Evolutionary conservation across 2,888 invertebrate species (phyloP).

Genomic region (Zonitis immaculata): DNA sequence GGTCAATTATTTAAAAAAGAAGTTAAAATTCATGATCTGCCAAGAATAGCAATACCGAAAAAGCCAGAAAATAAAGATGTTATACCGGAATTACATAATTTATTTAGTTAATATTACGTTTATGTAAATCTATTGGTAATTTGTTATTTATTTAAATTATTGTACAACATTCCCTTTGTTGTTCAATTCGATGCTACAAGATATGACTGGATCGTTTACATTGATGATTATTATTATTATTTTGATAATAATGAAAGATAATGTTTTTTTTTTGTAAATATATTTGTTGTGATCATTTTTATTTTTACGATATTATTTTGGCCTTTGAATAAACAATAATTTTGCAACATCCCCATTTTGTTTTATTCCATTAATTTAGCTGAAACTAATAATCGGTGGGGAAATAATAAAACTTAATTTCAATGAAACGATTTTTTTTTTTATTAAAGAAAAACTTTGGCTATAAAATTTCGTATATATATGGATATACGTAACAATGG

Average conservation of each 20-base stretch:
- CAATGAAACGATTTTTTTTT: neutral
- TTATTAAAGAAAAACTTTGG: neutral
- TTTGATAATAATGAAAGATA: slow-evolving; percentile 19
- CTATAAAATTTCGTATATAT: neutral
- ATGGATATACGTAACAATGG: neutral
- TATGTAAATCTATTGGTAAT: slow-evolving; percentile 5
- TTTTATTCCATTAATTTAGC: neutral
- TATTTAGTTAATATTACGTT: slow-evolving; percentile 37
- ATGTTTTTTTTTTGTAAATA: slow-evolving; percentile 37
- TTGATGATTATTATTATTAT: slow-evolving; percentile 4
- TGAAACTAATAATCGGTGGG: too few relatives aligned
- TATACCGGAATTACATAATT: slow-evolving; percentile 41
- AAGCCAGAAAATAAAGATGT: slow-evolving; percentile 40
- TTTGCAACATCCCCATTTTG: slow-evolving; percentile 1
- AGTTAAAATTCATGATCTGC: slow-evolving; percentile 79
- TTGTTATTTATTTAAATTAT: slow-evolving; percentile 25
- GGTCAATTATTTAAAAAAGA: slow-evolving; percentile 86
- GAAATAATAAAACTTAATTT: neutral
- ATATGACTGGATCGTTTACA: slow-evolving; percentile 11
- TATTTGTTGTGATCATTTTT: slow-evolving; percentile 36
- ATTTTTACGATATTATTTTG: slow-evolving; percentile 31
- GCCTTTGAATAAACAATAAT: slow-evolving; percentile 23
- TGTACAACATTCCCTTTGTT: slow-evolving; percentile 30
- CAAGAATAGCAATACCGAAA: slow-evolving; percentile 57
- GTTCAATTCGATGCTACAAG: slow-evolving; percentile 17